Evolutionary conservation across 1,140 invertebrate species (phyloP), one percentile per base, ranked within the genome.

Genomic region (Panagrolaimus sp.): DNA sequence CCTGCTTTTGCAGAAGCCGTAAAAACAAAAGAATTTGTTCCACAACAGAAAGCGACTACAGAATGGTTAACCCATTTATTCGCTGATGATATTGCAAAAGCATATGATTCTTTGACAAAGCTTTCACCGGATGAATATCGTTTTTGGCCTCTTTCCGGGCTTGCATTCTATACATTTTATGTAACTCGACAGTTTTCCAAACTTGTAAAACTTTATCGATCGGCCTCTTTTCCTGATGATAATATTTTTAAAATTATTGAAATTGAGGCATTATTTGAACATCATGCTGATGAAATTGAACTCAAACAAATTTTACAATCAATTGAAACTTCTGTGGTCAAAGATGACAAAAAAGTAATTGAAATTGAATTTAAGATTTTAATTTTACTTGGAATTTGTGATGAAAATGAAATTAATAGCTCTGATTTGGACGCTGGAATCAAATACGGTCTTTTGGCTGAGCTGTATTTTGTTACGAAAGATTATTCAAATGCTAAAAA

Each of bases 51-150:
- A n/a, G 14, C 52, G 1, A 26, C 28, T 12, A 58, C 52, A 28
- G 52, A 58, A n/a, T 58, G 52, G 52, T 58, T 58, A 28, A 21
- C 21, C 8, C 52, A 58, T 8, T 28, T 58, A 21, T 28, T 58
- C 0, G 10, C 10, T 0, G 17, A 28, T 9, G 10, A 58, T 12
- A 58, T 58, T 21, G 52, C 52, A 12, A 1, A 26, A 12, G 52
- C 52, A 12, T 58, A 58, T 58, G 52, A 58, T 28, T 21, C 52
- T 28, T 28, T 58, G 10, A 12, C 28, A 12, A 58, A 58, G 52
- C 52, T 58, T 12, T 58, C 52, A 1, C 52, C 52, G 0, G 52
- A 58, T 58, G 52, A 26, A 3, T 58, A 58, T 28, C 21, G 52
- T 26, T 28, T 10, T 26, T 58, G 52, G 52, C 52, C 52, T 12